Conservation (phyloP, 2,888 invertebrate genomes). For the Siphonodentalium dalli region DNA sequence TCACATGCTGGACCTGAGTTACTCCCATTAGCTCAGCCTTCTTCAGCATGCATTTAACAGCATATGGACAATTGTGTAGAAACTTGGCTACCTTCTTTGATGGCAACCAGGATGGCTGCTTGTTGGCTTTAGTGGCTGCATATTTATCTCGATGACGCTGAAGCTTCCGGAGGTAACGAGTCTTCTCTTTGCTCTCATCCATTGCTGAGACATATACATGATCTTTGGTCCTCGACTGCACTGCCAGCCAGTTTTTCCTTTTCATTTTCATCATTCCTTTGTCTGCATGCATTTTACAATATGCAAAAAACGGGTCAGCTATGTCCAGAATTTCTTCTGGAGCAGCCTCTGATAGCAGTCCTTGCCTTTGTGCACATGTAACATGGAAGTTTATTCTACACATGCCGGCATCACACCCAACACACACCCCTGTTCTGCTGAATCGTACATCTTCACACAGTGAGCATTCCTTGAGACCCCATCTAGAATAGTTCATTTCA, state of each 20-base stretch:
- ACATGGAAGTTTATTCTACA: slow-evolving; percentile 97
- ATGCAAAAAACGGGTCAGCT: slow-evolving; percentile 96
- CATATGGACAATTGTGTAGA: slow-evolving; percentile 88
- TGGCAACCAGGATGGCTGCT: slow-evolving; percentile 82
- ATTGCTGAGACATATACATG: slow-evolving; percentile 50
- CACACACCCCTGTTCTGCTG: slow-evolving; percentile 91
- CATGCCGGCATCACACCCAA: slow-evolving; percentile 98
- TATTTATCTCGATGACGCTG: slow-evolving; percentile 84
- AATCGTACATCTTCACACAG: slow-evolving; percentile 87
- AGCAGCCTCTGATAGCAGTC: slow-evolving; percentile 87
- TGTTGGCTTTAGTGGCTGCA: slow-evolving; percentile 63
- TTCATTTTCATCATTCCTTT: slow-evolving; percentile 77
- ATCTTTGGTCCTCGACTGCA: slow-evolving; percentile 81
- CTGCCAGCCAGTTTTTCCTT: slow-evolving; percentile 79
- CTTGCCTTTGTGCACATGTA: slow-evolving; percentile 94
- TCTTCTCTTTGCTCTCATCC: slow-evolving; percentile 61
- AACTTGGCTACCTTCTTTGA: slow-evolving; percentile 93
- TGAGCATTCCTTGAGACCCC: slow-evolving; percentile 90
- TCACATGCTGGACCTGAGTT: slow-evolving; percentile 66
- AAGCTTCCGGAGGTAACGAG: slow-evolving; percentile 64
- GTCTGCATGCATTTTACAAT: slow-evolving; percentile 94
- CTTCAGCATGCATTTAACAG: slow-evolving; percentile 74
- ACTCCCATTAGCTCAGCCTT: slow-evolving; percentile 91
- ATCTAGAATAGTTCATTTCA: slow-evolving; percentile 96
- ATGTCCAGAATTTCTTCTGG: slow-evolving; percentile 66